These are phyloP conservation scores for Pogonomyrmex barbatus DNA, from an alignment of 1,140 invertebrate genomes.

Conservation along the genomic window DNA sequence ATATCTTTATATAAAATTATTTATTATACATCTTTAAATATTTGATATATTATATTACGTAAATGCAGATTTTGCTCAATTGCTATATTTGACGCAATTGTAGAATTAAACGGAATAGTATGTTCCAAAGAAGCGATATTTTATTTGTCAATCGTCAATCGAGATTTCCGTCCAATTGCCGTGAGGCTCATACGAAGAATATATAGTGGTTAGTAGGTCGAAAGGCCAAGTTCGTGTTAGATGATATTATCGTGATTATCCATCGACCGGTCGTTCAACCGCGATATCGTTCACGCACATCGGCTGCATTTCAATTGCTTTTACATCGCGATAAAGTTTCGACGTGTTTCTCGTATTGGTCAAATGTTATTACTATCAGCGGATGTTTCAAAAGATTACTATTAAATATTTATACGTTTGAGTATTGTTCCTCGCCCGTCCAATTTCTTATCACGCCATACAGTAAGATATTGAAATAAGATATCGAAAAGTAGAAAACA, in stretches of 20 bases:
- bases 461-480: not conserved
- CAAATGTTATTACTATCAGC: not conserved
- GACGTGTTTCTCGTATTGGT: not conserved
- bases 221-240: slow-evolving; percentile 34
- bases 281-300: not conserved
- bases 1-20: slow-evolving; percentile 9
- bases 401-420: not conserved
- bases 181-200: slow-evolving; percentile 2
- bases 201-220: slow-evolving; percentile 58
- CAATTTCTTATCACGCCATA: not conserved
- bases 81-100: not conserved
- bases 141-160: not conserved
- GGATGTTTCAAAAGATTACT: not conserved
- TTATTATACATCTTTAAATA: not conserved
- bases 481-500: not conserved
- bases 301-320: slow-evolving; percentile 4
- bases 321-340: not conserved
- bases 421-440: not conserved
- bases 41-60: not conserved
- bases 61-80: not conserved
- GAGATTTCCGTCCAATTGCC: slow-evolving; percentile 1
- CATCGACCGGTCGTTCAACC: slow-evolving; percentile 27
- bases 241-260: slow-evolving; percentile 19
- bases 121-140: not conserved
- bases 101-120: not conserved